These are phyloP conservation scores for Upupa epops DNA, from an alignment of 2,113 vertebrate species.

Conservation along the genomic window DNA sequence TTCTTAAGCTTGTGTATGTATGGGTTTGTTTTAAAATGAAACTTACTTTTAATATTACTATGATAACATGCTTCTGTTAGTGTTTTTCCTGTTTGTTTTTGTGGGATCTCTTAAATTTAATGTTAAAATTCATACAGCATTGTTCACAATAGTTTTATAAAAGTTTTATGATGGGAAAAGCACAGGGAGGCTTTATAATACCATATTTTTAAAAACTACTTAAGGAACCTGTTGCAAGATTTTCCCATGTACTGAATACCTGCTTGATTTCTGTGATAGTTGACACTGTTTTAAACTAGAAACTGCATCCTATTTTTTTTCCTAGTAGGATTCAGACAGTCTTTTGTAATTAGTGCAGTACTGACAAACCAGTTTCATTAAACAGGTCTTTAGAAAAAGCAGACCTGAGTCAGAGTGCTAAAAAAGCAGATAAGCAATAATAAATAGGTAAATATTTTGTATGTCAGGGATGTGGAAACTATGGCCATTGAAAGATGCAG, in stretches of 20 bases:
- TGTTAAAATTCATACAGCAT: not conserved
- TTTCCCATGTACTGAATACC: rapidly evolving
- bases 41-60: no score
- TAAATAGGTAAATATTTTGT: not conserved
- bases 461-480: not conserved
- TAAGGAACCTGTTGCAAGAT: not conserved
- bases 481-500: rapidly evolving
- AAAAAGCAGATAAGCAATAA: not conserved
- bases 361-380: not conserved
- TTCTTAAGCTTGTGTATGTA: not conserved
- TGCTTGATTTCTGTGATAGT: not conserved
- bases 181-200: not conserved
- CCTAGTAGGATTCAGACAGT: not conserved
- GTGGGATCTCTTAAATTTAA: no score
- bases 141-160: not conserved
- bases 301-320: not conserved
- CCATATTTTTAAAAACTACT: not conserved
- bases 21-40: not conserved
- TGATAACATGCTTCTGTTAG: no score
- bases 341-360: not conserved
- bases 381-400: not conserved
- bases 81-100: not conserved
- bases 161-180: not conserved
- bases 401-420: not conserved
- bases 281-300: not conserved